These are phyloP conservation scores for Callyntrura sp. DNA, from an alignment of 2,888 invertebrate genomes.

Conservation along the genomic window DNA sequence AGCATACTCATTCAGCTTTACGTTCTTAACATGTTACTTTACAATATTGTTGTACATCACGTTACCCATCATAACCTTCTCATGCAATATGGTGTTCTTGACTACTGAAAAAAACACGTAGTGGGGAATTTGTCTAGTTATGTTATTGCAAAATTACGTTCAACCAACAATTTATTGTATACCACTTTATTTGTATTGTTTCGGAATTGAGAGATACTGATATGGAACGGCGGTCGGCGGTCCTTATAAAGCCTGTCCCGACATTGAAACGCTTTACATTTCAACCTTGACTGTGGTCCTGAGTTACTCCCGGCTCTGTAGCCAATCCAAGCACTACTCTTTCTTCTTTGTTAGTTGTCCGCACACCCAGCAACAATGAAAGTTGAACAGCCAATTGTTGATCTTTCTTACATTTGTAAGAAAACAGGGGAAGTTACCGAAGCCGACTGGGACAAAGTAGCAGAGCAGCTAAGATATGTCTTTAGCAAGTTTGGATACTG, in stretches of 20 bases:
- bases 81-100: too few relatives aligned
- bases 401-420: slow-evolving; percentile 69
- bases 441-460: slow-evolving; percentile 73
- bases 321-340: neutral
- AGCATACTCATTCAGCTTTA: too few relatives aligned
- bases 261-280: slow-evolving; percentile 10
- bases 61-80: too few relatives aligned
- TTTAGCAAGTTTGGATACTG: slow-evolving; percentile 78
- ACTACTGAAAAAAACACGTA: too few relatives aligned
- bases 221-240: neutral
- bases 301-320: neutral
- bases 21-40: too few relatives aligned
- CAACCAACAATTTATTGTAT: too few relatives aligned
- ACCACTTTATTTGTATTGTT: too few relatives aligned
- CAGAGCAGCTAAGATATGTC: slow-evolving; percentile 51
- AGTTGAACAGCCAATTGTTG: slow-evolving; percentile 63
- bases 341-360: neutral
- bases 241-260: slow-evolving; percentile 36
- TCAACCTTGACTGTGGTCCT: neutral
- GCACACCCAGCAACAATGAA: slow-evolving; percentile 54
- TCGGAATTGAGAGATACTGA: neutral
- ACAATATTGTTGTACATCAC: too few relatives aligned
- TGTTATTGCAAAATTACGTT: too few relatives aligned
- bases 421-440: slow-evolving; percentile 65
- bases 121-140: too few relatives aligned